phyloP scores from a whole-genome alignment of 2,113 vertebrate species.

The Dermatemys mawii region DNA sequence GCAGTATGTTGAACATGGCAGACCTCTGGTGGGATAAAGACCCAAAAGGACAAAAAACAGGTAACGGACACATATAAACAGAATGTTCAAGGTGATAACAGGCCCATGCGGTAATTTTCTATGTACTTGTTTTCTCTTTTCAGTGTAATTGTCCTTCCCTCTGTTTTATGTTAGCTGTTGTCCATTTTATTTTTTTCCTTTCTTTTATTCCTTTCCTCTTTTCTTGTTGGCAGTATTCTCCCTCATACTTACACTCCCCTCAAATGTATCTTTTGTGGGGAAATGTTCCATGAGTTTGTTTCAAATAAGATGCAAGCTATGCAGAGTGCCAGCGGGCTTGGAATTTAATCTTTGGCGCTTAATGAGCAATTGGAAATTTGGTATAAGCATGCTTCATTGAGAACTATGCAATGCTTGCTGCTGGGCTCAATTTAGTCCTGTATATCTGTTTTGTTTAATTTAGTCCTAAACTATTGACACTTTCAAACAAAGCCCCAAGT shows the following conservation, averaged over 20 bases:
- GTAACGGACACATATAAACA: neutral
- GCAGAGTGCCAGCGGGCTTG: neutral
- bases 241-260: neutral
- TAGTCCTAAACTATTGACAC: neutral
- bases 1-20: accelerated
- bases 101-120: neutral
- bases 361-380: constrained; percentile 1
- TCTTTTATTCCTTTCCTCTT: neutral
- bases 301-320: neutral
- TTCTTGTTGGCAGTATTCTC: neutral
- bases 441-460: neutral
- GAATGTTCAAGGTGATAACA: neutral
- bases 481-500: constrained; percentile 45
- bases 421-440: neutral
- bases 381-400: accelerated
- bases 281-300: constrained; percentile 7
- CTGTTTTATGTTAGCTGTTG: neutral
- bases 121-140: accelerated
- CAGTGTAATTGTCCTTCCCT: neutral
- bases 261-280: neutral
- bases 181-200: neutral
- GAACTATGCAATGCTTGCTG: neutral
- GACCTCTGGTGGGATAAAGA: neutral
- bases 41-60: neutral
- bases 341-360: constrained; percentile 12